Percentiles rank a stretch among this genome's conserved stretches.
Conservation (phyloP, 2,888 invertebrate genomes). For the Synanthedon vespiformis region DNA sequence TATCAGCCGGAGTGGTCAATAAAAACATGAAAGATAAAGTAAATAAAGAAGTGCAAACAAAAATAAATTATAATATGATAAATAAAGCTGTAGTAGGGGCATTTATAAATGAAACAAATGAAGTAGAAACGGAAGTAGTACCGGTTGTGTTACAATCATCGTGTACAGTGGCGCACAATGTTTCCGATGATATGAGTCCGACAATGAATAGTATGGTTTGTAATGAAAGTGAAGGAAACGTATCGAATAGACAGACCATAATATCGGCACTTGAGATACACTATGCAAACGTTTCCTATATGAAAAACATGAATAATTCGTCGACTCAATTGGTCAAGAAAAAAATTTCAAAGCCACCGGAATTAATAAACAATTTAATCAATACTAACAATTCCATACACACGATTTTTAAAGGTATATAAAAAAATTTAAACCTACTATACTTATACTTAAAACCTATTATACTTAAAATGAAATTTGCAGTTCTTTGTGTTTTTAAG, state of each 20-base stretch:
- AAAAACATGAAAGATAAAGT: constrained; percentile 10
- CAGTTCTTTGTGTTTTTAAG: neutral
- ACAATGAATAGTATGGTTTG: too few relatives aligned
- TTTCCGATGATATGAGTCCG: too few relatives aligned
- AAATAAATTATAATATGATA: constrained; percentile 1
- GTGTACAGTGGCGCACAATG: too few relatives aligned
- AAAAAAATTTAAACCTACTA: too few relatives aligned
- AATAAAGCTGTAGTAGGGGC: too few relatives aligned
- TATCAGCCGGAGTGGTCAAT: neutral
- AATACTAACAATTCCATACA: constrained; percentile 23
- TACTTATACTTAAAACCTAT: too few relatives aligned
- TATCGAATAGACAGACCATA: constrained; percentile 15
- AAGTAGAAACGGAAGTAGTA: too few relatives aligned
- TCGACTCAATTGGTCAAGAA: constrained; percentile 22
- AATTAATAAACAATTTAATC: constrained; percentile 3
- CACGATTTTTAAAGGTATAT: constrained; percentile 44
- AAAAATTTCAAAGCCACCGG: constrained; percentile 7
- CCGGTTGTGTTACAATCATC: too few relatives aligned
- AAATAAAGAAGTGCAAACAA: constrained; percentile 17
- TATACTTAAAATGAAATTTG: too few relatives aligned
- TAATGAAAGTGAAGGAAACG: too few relatives aligned
- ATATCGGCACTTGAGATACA: constrained; percentile 34
- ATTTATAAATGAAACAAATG: too few relatives aligned
- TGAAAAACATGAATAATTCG: constrained; percentile 28
- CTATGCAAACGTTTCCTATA: constrained; percentile 24